Percentiles rank a stretch among this genome's conserved stretches.
Conservation (phyloP, 2,797 vertebrate species). For the Lithobates pipiens region DNA sequence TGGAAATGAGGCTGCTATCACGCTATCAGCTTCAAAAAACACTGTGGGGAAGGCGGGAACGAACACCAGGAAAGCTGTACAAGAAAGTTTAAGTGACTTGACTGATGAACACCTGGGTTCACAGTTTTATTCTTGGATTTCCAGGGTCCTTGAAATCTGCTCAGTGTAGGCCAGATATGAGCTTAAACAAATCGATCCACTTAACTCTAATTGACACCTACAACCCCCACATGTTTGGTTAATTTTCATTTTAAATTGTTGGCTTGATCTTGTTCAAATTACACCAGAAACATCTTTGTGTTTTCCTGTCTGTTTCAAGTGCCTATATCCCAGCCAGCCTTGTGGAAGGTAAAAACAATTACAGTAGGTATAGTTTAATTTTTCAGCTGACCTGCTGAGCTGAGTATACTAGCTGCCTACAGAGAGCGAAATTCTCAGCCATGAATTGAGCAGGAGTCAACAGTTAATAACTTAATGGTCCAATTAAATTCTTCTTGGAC, state of each 20-base stretch:
- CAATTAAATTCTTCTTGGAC: slow-evolving; percentile 40
- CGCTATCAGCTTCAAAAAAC: neutral
- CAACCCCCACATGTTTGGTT: neutral
- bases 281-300: neutral
- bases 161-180: neutral
- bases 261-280: neutral
- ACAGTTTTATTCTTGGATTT: neutral
- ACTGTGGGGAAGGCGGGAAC: neutral
- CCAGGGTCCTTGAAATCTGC: neutral
- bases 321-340: neutral
- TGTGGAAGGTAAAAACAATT: slow-evolving; percentile 19
- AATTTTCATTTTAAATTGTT: neutral
- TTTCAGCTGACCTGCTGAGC: slow-evolving; percentile 41
- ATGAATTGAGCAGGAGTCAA: slow-evolving; percentile 24
- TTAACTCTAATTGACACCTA: neutral
- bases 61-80: neutral
- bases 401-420: slow-evolving; percentile 1
- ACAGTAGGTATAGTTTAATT: slow-evolving; percentile 31
- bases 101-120: neutral
- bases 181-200: neutral
- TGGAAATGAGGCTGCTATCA: neutral
- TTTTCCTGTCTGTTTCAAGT: neutral
- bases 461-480: slow-evolving; percentile 48
- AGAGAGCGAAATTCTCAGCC: slow-evolving; percentile 12
- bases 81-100: neutral